phyloP scores from a whole-genome alignment of 2,888 invertebrate species.

The Cheilosia vernalis region DNA sequence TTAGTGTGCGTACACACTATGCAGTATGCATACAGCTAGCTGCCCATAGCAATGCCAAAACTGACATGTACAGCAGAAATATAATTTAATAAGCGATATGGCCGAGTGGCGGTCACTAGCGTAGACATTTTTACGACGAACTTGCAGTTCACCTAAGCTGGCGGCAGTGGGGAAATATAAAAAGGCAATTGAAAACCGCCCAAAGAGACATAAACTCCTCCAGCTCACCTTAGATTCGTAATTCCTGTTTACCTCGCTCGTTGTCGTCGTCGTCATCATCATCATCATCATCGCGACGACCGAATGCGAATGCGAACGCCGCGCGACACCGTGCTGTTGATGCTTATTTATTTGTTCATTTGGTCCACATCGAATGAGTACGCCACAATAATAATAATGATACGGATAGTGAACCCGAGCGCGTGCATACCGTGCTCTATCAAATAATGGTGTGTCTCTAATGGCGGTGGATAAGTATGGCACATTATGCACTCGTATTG shows the following conservation, averaged over 20 bases:
- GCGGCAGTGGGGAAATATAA: constrained; percentile 41
- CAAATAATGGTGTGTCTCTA: constrained; percentile 76
- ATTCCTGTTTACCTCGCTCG: constrained; percentile 71
- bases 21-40: constrained; percentile 25
- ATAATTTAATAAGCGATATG: constrained; percentile 74
- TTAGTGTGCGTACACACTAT: constrained; percentile 45
- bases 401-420: constrained; percentile 74
- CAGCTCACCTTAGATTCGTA: constrained; percentile 73
- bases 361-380: constrained; percentile 72
- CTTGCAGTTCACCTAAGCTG: constrained; percentile 43
- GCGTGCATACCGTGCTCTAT: constrained; percentile 74
- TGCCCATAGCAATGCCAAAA: constrained; percentile 69
- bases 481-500: constrained; percentile 74
- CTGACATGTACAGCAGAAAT: constrained; percentile 57
- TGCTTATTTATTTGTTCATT: constrained; percentile 75
- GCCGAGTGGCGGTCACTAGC: constrained; percentile 67
- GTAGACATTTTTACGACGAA: constrained; percentile 58
- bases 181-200: constrained; percentile 69
- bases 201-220: constrained; percentile 66
- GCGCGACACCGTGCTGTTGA: constrained; percentile 61
- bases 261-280: constrained; percentile 26
- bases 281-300: constrained; percentile 15
- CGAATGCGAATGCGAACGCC: constrained; percentile 22
- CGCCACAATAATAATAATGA: constrained; percentile 75
- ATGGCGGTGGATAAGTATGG: constrained; percentile 73